phyloP scores from a whole-genome alignment of 37 sponge, comb jelly and placozoan species.

The Spongilla lacustris region DNA sequence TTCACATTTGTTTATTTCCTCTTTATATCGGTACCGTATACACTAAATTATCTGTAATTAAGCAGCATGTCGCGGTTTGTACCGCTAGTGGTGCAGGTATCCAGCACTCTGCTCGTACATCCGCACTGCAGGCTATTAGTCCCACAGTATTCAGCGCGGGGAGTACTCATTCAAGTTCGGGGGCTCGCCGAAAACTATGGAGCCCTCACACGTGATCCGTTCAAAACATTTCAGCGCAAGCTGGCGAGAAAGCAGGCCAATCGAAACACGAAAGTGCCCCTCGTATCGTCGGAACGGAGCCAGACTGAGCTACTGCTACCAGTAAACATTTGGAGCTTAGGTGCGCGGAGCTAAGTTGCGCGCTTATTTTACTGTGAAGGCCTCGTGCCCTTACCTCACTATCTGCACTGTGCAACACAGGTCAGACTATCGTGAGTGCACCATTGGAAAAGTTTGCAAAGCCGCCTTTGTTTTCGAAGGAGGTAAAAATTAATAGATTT shows the following conservation, averaged over 20 bases:
- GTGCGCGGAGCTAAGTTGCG: neutral
- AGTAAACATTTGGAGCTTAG: slow-evolving; percentile 29
- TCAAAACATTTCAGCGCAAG: slow-evolving; percentile 17
- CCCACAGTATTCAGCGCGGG: neutral
- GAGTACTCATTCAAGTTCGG: neutral
- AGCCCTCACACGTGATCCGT: slow-evolving; percentile 41
- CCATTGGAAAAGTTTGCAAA: slow-evolving; percentile 65
- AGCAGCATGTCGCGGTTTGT: neutral
- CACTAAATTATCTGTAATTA: neutral
- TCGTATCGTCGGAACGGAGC: slow-evolving; percentile 34
- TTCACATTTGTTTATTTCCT: neutral
- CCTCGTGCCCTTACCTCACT: neutral
- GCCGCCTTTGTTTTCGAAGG: slow-evolving; percentile 40
- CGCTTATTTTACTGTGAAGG: neutral
- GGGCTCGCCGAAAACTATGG: slow-evolving; percentile 22
- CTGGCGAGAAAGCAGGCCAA: slow-evolving; percentile 3
- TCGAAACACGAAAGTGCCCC: slow-evolving; percentile 14
- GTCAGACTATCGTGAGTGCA: slow-evolving; percentile 11
- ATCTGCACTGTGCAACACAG: neutral
- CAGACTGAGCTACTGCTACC: slow-evolving; percentile 19
- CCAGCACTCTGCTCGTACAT: neutral
- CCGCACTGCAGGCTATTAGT: neutral
- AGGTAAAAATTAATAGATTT: slow-evolving; percentile 9
- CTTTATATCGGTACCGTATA: neutral
- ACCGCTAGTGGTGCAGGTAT: neutral